Percentiles rank a stretch among this genome's conserved stretches.
Conservation (phyloP, 2,888 invertebrate species). For the Megaustenia siamemsis region DNA sequence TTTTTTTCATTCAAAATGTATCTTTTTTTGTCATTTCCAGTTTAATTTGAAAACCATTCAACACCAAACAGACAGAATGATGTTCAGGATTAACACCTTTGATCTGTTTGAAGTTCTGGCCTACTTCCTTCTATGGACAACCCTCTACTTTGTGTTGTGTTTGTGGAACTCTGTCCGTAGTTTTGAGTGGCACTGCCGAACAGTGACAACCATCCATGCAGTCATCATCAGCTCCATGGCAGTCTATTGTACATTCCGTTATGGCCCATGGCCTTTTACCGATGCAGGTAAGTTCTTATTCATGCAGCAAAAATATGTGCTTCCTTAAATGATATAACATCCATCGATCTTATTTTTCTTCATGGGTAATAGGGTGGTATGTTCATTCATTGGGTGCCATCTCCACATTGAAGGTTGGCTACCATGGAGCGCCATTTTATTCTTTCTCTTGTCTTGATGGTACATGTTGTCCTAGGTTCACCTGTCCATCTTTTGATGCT, state of each 20-base stretch:
- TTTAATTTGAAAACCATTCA: background rate
- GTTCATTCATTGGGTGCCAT: too few relatives aligned
- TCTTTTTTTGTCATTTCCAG: background rate
- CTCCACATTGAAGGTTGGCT: too few relatives aligned
- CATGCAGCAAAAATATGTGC: too few relatives aligned
- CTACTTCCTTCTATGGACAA: conserved; percentile 68
- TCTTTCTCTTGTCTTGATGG: too few relatives aligned
- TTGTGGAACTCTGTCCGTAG: conserved; percentile 63
- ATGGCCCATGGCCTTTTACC: conserved; percentile 78
- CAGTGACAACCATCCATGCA: conserved; percentile 75
- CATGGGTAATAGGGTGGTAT: too few relatives aligned
- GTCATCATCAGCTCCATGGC: conserved; percentile 64
- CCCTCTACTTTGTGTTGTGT: conserved; percentile 71
- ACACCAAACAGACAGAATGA: conserved; percentile 28
- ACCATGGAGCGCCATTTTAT: too few relatives aligned
- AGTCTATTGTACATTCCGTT: conserved; percentile 68
- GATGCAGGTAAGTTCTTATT: conserved; percentile 69
- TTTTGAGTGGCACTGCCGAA: conserved; percentile 77
- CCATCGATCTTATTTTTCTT: too few relatives aligned
- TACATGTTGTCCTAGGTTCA: too few relatives aligned
- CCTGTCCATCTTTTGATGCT: too few relatives aligned
- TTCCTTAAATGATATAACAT: too few relatives aligned
- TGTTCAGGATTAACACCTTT: conserved; percentile 54
- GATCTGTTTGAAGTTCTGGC: conserved; percentile 57
- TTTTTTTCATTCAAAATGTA: background rate